These are phyloP conservation scores for Diplosoma virens DNA, from an alignment of 23 tunicate species.

Conservation along the genomic window DNA sequence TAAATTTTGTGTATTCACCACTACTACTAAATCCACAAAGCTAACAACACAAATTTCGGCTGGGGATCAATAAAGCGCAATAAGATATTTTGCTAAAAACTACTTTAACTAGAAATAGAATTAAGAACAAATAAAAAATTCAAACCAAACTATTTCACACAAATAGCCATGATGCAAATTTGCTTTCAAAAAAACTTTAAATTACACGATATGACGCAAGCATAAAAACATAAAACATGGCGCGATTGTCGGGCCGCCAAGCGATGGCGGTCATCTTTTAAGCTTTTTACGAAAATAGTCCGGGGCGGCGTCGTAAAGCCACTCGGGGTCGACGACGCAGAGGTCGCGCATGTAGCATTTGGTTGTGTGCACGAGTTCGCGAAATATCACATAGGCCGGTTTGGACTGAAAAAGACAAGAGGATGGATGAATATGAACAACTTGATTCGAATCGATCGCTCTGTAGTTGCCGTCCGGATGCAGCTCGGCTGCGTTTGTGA, in stretches of 20 bases:
- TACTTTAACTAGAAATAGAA: too few species aligned
- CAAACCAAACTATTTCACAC: too few species aligned
- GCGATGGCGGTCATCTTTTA: background rate
- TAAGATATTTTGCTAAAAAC: too few species aligned
- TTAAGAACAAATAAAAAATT: too few species aligned
- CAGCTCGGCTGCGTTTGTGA: conserved; percentile 78
- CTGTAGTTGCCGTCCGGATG: conserved; percentile 74
- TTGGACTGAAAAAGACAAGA: conserved; percentile 84
- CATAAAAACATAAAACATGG: background rate
- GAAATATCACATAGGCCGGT: conserved; percentile 81
- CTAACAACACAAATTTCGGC: too few species aligned
- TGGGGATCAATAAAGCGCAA: too few species aligned
- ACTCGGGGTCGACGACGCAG: conserved; percentile 90
- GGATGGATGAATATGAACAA: conserved; percentile 86
- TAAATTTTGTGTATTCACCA: too few species aligned
- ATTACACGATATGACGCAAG: too few species aligned
- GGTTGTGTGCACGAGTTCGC: conserved; percentile 68
- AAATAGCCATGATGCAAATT: too few species aligned
- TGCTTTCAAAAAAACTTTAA: too few species aligned
- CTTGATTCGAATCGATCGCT: conserved; percentile 56
- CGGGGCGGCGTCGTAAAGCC: conserved; percentile 87
- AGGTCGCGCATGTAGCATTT: conserved; percentile 89
- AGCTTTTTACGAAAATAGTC: conserved; percentile 71
- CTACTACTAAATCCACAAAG: too few species aligned
- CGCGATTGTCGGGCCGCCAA: background rate